Base-by-base conservation (phyloP, 2,113 vertebrate species). In the Ctenomys sociabilis region DNA sequence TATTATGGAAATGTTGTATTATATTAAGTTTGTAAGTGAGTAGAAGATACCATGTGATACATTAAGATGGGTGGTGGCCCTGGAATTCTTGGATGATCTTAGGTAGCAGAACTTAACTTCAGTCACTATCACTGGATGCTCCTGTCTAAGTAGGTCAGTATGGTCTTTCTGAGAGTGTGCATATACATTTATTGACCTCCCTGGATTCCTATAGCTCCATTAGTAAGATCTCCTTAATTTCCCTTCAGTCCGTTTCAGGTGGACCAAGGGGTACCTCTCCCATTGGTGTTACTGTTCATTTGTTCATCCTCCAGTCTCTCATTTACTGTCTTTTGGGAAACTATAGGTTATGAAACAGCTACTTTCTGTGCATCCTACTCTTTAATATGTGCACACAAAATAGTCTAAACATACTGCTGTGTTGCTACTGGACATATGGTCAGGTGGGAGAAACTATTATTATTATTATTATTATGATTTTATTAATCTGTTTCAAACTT, bases 61-160 rank as follows among this genome's bases (percentile, higher is more conserved):
- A 21, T 54, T 63, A 83, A 35, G 43, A 57, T 3, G 8, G 37
- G 28, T 40, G 32, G 17, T 95, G 45, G 35, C 57, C 40, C 2
- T 40, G 35, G 21, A 92, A 82, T 85, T 97, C 63, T 92, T 78
- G 28, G 85, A 28, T 88, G 32, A 85, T 21, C 52, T 72, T 54
- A 32, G 72, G 70, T 26, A 95, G 57, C 7, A 89, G 66, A 68
- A 40, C 12, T 81, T 8, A 32, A 45, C 49, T 49, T 14, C 21
- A 90, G 30, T 8, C n/a, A 17, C 61, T 57, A 28, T 84, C 24
- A 1, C 40, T 49, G 7, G 32, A 3, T 45, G 70, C 52, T 61
- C 32, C 43, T 35, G 37, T 43, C 37, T 3, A 72, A 40, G 72
- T 22, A 66, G 8, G 10, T 82, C 57, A 21, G 37, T 13, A n/a